Percentiles rank a stretch among this genome's conserved stretches.
Evolutionary conservation across 92 coral and sea anemone genomes (phyloP).

Genomic region (Hydrozoanthus gracilis): DNA sequence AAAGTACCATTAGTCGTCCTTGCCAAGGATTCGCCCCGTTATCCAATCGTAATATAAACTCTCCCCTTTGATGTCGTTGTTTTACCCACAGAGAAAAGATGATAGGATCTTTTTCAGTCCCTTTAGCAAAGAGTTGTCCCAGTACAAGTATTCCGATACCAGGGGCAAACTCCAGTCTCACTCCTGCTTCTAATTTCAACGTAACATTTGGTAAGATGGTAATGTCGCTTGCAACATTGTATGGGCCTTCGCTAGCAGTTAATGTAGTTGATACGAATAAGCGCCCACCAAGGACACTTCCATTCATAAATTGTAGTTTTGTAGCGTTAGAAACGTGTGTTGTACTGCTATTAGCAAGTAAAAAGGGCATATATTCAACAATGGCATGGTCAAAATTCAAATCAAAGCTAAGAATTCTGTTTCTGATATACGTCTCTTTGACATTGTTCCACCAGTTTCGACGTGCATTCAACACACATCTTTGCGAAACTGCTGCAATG

Average conservation of each 20-base stretch:
- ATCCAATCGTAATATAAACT: neutral
- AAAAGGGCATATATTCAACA: slow-evolving; percentile 20
- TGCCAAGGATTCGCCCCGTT: neutral
- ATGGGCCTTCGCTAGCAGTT: slow-evolving; percentile 10
- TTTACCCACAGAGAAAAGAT: neutral
- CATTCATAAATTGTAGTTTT: neutral
- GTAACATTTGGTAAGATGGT: slow-evolving; percentile 18
- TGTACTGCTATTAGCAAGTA: neutral
- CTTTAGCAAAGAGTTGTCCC: slow-evolving; percentile 47
- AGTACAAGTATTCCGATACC: slow-evolving; percentile 38
- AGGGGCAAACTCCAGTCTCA: slow-evolving; percentile 40
- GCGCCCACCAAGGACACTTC: slow-evolving; percentile 32
- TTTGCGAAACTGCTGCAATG: neutral
- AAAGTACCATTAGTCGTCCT: neutral
- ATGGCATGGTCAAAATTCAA: slow-evolving; percentile 14
- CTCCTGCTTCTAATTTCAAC: slow-evolving; percentile 36
- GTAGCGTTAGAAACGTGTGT: neutral
- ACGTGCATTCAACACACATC: neutral
- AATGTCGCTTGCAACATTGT: slow-evolving; percentile 24
- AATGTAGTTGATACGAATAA: slow-evolving; percentile 32
- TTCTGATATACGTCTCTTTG: neutral
- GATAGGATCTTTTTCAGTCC: neutral
- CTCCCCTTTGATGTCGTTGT: neutral
- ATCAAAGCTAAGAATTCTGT: slow-evolving; percentile 21
- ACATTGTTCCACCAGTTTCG: slow-evolving; percentile 12